Percentiles rank a stretch among this genome's conserved stretches.
These are phyloP conservation scores for Adelphocoris suturalis DNA, from an alignment of 2,888 invertebrate genomes.

Conservation along the genomic window DNA sequence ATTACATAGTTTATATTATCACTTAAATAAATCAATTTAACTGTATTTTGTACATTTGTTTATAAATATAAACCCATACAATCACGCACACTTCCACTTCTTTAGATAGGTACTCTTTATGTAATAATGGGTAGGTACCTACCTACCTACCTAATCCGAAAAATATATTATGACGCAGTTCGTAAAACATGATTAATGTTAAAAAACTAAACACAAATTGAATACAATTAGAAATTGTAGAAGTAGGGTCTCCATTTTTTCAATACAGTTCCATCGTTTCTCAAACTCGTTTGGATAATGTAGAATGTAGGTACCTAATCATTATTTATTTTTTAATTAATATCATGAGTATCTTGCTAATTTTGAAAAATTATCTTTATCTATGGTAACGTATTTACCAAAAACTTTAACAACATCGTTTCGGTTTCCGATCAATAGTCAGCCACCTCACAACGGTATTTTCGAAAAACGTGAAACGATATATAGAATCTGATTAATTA, in stretches of 20 bases:
- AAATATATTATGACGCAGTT: background rate
- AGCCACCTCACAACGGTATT: background rate
- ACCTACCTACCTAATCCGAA: background rate
- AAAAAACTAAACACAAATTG: too few relatives aligned
- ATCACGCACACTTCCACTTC: background rate
- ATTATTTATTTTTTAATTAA: constrained; percentile 1
- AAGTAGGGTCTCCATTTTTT: too few relatives aligned
- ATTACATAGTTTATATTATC: constrained; percentile 2
- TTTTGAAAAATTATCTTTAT: background rate
- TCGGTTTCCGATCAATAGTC: background rate
- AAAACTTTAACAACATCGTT: too few relatives aligned
- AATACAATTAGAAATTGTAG: too few relatives aligned
- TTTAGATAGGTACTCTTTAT: background rate
- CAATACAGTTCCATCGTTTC: too few relatives aligned
- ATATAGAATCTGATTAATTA: background rate
- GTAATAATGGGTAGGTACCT: too few relatives aligned
- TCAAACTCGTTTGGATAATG: background rate
- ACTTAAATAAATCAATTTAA: background rate
- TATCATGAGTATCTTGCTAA: background rate
- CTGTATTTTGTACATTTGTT: background rate
- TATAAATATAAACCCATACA: background rate
- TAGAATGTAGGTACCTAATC: background rate
- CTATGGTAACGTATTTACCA: too few relatives aligned
- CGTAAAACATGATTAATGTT: background rate
- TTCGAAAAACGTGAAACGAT: background rate